Percentiles rank a stretch among this genome's conserved stretches.
These are phyloP conservation scores for Schrankia costaestrigalis DNA, from an alignment of 2,888 invertebrate genomes.

Conservation along the genomic window DNA sequence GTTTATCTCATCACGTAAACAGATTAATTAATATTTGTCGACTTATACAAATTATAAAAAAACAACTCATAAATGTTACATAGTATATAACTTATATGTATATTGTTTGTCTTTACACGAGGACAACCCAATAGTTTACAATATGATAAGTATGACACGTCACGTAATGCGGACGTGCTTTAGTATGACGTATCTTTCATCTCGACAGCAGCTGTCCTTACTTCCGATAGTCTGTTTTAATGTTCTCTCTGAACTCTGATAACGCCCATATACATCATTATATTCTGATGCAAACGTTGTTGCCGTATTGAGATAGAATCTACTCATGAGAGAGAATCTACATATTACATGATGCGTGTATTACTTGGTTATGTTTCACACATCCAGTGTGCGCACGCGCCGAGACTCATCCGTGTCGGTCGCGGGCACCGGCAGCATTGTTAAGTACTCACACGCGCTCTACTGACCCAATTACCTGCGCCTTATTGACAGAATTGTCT, in stretches of 20 bases:
- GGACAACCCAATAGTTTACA: conserved; percentile 31
- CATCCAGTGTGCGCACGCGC: conserved; percentile 50
- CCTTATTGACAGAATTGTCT: conserved; percentile 75
- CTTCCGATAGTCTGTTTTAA: conserved; percentile 31
- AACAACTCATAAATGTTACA: too few relatives aligned
- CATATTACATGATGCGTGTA: conserved; percentile 14
- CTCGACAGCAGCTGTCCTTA: conserved; percentile 31
- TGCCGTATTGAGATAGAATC: conserved; percentile 12
- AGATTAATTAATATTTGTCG: too few relatives aligned
- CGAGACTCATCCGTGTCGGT: conserved; percentile 33
- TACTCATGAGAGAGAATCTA: conserved; percentile 33
- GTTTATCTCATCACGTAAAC: too few relatives aligned
- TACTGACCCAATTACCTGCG: conserved; percentile 73
- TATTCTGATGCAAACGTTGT: conserved; percentile 15
- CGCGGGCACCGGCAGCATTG: conserved; percentile 49
- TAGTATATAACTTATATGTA: too few relatives aligned
- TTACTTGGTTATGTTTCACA: conserved; percentile 30
- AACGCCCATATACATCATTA: conserved; percentile 24
- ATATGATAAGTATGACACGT: conserved; percentile 48
- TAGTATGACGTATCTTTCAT: conserved; percentile 42
- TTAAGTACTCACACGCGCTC: conserved; percentile 62
- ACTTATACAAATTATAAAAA: too few relatives aligned
- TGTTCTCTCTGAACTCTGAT: conserved; percentile 20
- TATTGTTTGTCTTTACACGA: too few relatives aligned
- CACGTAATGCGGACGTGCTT: conserved; percentile 52